Percentiles rank a stretch among this genome's conserved stretches.
Conservation (phyloP, 2,797 vertebrate species). For the Aphelocoma californica region DNA sequence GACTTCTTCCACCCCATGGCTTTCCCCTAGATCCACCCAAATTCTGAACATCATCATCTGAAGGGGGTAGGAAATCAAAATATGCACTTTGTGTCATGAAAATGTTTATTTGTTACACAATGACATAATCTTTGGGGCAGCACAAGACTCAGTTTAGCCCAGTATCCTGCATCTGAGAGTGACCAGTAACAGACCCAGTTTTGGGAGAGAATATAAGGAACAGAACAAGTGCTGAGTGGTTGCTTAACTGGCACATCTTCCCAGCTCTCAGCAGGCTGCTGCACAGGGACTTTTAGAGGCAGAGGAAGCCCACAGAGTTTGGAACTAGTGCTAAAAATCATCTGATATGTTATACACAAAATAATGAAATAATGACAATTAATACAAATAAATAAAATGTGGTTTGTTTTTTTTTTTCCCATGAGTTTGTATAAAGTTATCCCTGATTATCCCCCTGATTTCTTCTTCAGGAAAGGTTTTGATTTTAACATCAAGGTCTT, state of each 20-base stretch:
- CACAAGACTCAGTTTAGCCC: background rate
- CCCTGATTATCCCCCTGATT: background rate
- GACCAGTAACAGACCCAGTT: background rate
- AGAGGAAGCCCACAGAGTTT: background rate
- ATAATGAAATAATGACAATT: background rate
- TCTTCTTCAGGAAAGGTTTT: background rate
- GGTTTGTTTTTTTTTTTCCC: background rate
- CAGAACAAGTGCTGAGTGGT: background rate
- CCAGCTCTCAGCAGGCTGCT: background rate
- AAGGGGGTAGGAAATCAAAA: background rate
- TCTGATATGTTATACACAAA: background rate
- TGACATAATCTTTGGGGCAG: background rate
- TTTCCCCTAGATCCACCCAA: background rate
- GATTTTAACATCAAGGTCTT: background rate
- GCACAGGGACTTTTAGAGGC: background rate
- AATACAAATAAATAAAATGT: background rate
- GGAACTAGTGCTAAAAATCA: background rate
- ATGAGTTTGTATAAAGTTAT: background rate
- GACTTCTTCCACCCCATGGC: background rate
- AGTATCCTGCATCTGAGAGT: background rate
- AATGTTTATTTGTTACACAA: background rate
- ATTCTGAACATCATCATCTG: background rate
- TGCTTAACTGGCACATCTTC: background rate
- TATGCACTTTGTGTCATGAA: rapidly evolving
- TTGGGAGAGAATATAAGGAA: background rate